A percentile compares a stretch with the other conserved stretches of the same genome.
Evolutionary conservation across 2,113 vertebrate species (phyloP).

Genomic region (Nannobrachium achirus): DNA sequence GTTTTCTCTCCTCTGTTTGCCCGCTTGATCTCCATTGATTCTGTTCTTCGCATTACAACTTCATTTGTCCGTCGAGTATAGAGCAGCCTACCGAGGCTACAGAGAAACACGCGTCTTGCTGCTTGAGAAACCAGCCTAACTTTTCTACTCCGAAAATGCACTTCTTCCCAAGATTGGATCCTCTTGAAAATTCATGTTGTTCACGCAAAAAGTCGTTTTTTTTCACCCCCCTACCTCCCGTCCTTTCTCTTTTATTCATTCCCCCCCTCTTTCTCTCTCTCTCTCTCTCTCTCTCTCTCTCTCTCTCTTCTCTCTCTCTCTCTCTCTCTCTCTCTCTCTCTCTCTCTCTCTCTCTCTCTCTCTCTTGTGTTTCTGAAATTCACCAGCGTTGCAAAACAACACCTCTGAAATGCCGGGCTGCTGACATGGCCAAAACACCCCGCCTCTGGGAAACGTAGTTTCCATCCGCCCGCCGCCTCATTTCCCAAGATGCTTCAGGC

Average conservation of each 20-base stretch:
- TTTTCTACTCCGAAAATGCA: background rate
- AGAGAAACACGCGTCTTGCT: conserved; percentile 30
- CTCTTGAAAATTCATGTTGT: conserved; percentile 1
- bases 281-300: conserved; percentile 14
- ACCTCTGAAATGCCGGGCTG: conserved; percentile 58
- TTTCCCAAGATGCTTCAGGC: conserved; percentile 70
- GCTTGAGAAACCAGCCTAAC: conserved; percentile 15
- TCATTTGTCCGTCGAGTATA: conserved; percentile 19
- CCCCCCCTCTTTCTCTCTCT: conserved; percentile 27
- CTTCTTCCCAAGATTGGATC: background rate
- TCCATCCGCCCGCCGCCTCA: conserved; percentile 58
- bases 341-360: conserved; percentile 2
- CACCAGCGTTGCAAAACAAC: conserved; percentile 47
- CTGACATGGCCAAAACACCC: conserved; percentile 61
- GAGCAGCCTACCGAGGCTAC: conserved; percentile 2
- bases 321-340: conserved; percentile 12
- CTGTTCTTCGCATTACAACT: conserved; percentile 22
- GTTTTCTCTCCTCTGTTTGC: background rate
- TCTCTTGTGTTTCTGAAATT: conserved; percentile 40
- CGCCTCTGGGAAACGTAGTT: conserved; percentile 68
- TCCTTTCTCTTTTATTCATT: background rate
- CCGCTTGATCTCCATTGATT: conserved; percentile 1
- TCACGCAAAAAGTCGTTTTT: conserved; percentile 37
- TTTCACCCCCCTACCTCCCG: background rate
- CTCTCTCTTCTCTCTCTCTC: conserved; percentile 24